Percentiles rank a stretch among this genome's conserved stretches.
These are phyloP conservation scores for Mythimna lalbum DNA, from an alignment of 2,888 invertebrate species.

Conservation along the genomic window DNA sequence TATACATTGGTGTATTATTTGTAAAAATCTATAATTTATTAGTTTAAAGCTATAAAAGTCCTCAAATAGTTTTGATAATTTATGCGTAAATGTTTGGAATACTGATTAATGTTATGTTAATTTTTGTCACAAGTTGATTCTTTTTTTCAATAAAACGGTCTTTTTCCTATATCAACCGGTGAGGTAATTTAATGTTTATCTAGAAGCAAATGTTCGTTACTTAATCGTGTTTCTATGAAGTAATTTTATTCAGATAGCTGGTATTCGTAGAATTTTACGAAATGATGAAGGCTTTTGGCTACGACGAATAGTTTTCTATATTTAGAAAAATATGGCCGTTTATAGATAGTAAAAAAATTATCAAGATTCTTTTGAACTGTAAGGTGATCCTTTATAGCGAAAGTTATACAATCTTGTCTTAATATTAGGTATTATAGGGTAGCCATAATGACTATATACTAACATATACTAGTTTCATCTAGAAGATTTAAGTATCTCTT, in stretches of 20 bases:
- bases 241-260: not conserved
- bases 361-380: not conserved
- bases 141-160: slow-evolving; percentile 32
- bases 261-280: slow-evolving; percentile 27
- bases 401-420: not conserved
- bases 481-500: slow-evolving; percentile 3
- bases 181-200: slow-evolving; percentile 4
- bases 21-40: slow-evolving; percentile 37
- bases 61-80: slow-evolving; percentile 22
- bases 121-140: slow-evolving; percentile 34
- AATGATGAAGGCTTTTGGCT: not conserved
- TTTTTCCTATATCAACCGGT: slow-evolving; percentile 12
- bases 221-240: slow-evolving; percentile 23
- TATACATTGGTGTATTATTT: not conserved
- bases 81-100: slow-evolving; percentile 34
- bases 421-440: not conserved
- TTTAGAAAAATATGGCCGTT: not conserved
- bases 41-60: slow-evolving; percentile 33
- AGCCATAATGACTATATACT: not conserved
- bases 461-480: not conserved
- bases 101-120: slow-evolving; percentile 48
- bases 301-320: not conserved
- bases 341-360: not conserved
- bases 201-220: slow-evolving; percentile 27
- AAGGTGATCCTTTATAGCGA: too few relatives aligned